Conservation (phyloP, 1,140 invertebrate species). For the Fopius arisanus region DNA sequence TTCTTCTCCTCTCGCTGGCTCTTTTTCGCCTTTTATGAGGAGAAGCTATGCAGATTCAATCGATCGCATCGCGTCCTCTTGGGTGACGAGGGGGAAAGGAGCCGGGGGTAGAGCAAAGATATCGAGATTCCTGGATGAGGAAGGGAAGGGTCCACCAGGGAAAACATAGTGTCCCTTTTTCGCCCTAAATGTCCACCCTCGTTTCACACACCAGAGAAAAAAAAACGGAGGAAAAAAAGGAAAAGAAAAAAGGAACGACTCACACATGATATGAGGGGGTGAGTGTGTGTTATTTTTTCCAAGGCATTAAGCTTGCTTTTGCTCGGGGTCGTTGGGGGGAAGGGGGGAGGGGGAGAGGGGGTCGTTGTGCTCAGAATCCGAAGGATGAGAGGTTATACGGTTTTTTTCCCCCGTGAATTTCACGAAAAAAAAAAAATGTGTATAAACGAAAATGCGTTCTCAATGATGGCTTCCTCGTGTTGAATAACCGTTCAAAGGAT, state of each 20-base stretch:
- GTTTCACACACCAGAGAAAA: conserved; percentile 17
- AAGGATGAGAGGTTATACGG: background rate
- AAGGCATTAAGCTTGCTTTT: conserved; percentile 61
- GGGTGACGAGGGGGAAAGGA: background rate
- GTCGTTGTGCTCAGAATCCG: background rate
- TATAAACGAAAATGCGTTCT: conserved; percentile 10
- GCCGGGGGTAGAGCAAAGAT: conserved; percentile 21
- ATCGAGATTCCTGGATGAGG: conserved; percentile 42
- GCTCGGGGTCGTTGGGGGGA: conserved; percentile 34
- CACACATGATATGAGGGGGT: conserved; percentile 26
- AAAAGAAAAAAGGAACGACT: conserved; percentile 29
- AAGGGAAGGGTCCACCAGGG: conserved; percentile 41
- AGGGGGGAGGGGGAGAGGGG: background rate
- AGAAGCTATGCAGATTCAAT: conserved; percentile 52
- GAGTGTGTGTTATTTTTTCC: conserved; percentile 62
- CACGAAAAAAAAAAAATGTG: background rate
- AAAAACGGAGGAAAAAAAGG: background rate
- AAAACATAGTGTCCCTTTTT: conserved; percentile 54
- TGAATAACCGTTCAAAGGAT: conserved; percentile 20
- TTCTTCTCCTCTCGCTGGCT: background rate
- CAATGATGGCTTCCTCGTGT: conserved; percentile 8
- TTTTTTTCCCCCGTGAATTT: background rate
- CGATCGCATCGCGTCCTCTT: conserved; percentile 36
- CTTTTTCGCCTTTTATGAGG: conserved; percentile 9
- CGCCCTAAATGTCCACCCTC: conserved; percentile 59